Percentiles rank a stretch among this genome's conserved stretches.
phyloP scores from a whole-genome alignment of 2,797 vertebrate species.

The Coendou prehensilis region DNA sequence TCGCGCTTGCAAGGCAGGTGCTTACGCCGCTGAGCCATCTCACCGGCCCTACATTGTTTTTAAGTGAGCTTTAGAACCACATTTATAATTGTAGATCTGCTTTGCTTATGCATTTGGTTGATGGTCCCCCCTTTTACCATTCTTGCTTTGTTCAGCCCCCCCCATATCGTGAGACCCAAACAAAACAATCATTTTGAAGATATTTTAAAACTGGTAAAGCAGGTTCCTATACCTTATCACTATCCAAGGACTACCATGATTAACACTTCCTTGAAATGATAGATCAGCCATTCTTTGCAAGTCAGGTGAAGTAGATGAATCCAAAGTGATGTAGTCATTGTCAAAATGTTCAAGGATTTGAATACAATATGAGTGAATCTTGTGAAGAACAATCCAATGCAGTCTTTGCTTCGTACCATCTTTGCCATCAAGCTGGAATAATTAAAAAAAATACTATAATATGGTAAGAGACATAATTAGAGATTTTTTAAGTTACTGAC shows the following conservation, averaged over 20 bases:
- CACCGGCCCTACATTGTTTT: too few species aligned
- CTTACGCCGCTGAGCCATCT: too few species aligned
- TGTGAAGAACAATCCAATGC: not conserved
- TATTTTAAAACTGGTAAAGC: not conserved
- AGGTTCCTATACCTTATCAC: not conserved
- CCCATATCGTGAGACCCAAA: not conserved
- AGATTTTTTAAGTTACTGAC: conserved; percentile 6
- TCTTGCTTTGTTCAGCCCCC: not conserved
- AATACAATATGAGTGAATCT: not conserved
- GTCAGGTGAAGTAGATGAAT: not conserved
- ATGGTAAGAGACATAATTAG: not conserved
- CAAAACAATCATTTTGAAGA: conserved; percentile 5
- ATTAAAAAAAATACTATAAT: not conserved
- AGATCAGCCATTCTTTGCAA: not conserved
- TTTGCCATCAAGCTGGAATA: conserved; percentile 91
- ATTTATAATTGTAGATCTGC: not conserved
- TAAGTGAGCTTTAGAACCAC: not conserved
- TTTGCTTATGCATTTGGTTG: not conserved
- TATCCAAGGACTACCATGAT: not conserved
- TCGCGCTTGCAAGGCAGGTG: too few species aligned
- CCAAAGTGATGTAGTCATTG: not conserved
- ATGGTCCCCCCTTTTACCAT: not conserved
- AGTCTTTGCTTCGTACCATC: conserved; percentile 86
- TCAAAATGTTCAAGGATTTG: not conserved
- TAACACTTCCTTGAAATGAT: not conserved